A percentile compares a stretch with the other conserved stretches of the same genome.
Evolutionary conservation across 2,113 vertebrate species (phyloP).

Genomic region (Psilopsiagon aurifrons): DNA sequence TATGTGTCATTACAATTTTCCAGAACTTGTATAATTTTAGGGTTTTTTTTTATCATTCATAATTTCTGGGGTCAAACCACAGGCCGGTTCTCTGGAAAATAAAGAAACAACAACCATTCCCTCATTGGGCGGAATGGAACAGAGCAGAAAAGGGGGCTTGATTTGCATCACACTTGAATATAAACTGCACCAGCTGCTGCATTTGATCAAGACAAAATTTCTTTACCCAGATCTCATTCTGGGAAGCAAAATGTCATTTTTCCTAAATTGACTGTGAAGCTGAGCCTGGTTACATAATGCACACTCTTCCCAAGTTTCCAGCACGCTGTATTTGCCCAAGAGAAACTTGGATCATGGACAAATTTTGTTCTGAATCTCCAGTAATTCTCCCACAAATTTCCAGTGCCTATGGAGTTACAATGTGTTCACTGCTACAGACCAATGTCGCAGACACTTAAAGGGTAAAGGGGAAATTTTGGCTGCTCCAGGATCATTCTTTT

Average conservation of each 20-base stretch:
- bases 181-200: constrained; percentile 41
- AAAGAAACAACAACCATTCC: background rate
- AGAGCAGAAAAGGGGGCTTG: background rate
- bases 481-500: background rate
- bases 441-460: background rate
- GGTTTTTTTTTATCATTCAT: background rate
- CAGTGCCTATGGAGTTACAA: background rate
- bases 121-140: background rate
- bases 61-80: background rate
- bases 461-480: background rate
- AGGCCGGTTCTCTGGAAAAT: background rate
- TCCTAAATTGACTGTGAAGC: constrained; percentile 16
- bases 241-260: constrained; percentile 47
- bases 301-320: constrained; percentile 25
- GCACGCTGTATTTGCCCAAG: background rate
- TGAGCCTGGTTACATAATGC: constrained; percentile 23
- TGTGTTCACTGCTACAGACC: background rate
- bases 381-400: background rate
- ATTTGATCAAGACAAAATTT: constrained; percentile 47
- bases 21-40: background rate
- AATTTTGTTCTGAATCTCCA: background rate
- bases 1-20: background rate
- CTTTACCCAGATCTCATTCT: constrained; percentile 13
- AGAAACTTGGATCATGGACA: background rate
- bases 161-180: constrained; percentile 48